Conservation (phyloP, 1,140 invertebrate genomes). For the Drosophila kohkoa region DNA sequence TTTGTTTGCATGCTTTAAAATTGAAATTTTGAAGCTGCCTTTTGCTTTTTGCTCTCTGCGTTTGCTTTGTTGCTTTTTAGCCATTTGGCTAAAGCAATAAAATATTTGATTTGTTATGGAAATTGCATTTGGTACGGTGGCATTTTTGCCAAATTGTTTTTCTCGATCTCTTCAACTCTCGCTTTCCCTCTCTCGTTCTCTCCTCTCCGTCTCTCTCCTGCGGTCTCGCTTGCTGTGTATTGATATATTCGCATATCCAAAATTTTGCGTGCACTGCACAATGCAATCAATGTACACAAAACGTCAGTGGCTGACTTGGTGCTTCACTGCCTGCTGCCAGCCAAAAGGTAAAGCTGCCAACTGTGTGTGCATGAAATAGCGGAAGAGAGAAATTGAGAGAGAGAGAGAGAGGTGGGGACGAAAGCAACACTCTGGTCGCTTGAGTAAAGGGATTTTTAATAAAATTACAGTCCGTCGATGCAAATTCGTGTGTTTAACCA, state of each 20-base stretch:
- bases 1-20: constrained; percentile 43
- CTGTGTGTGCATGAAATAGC: too few relatives aligned
- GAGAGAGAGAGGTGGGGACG: background rate
- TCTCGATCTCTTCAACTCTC: constrained; percentile 1
- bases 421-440: constrained; percentile 10
- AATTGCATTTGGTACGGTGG: constrained; percentile 66
- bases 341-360: too few relatives aligned
- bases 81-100: constrained; percentile 66
- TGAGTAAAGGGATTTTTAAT: constrained; percentile 63
- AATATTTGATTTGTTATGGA: constrained; percentile 80
- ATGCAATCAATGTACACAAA: constrained; percentile 45
- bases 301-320: background rate
- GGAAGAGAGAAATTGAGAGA: background rate
- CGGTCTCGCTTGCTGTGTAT: background rate
- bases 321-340: too few relatives aligned
- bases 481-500: constrained; percentile 52
- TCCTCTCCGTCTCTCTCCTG: background rate
- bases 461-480: constrained; percentile 60
- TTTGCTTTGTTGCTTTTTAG: constrained; percentile 35
- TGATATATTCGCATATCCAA: constrained; percentile 7
- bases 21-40: constrained; percentile 43
- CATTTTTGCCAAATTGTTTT: constrained; percentile 63
- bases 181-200: background rate
- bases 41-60: constrained; percentile 13
- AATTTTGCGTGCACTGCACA: constrained; percentile 29